A percentile compares a stretch with the other conserved stretches of the same genome.
phyloP scores from a whole-genome alignment of 2,888 invertebrate genomes.

The Suillia variegata region DNA sequence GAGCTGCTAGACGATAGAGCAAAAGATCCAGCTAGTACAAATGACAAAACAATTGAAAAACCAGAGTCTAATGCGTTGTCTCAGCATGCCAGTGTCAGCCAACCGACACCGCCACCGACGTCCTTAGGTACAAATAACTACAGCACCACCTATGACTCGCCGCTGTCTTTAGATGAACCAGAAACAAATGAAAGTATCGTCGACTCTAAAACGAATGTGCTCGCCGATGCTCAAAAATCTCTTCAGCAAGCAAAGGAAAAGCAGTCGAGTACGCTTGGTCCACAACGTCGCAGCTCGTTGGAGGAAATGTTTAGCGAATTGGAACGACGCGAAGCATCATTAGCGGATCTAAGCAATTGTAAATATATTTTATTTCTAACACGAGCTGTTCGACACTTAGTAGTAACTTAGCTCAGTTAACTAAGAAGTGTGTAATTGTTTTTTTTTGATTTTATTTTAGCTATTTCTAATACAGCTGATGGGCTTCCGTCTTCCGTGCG shows the following conservation, averaged over 20 bases:
- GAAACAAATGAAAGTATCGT: slow-evolving; percentile 13
- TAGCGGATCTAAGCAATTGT: neutral
- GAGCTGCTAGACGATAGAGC: slow-evolving; percentile 43
- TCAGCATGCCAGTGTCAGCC: neutral
- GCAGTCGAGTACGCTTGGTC: neutral
- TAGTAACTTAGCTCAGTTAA: no score
- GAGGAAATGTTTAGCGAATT: slow-evolving; percentile 15
- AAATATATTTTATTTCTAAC: neutral
- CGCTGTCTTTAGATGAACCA: slow-evolving; percentile 1
- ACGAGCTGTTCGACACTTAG: no score
- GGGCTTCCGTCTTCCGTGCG: no score
- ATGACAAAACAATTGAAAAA: neutral
- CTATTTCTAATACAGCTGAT: no score
- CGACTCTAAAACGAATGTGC: slow-evolving; percentile 32
- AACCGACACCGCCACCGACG: neutral
- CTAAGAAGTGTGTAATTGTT: no score
- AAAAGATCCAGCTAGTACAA: neutral
- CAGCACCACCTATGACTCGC: slow-evolving; percentile 5
- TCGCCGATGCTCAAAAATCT: slow-evolving; percentile 10
- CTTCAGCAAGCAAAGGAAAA: neutral
- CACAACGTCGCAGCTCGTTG: slow-evolving; percentile 10
- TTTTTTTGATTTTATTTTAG: no score
- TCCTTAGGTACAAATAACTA: neutral
- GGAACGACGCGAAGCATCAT: neutral
- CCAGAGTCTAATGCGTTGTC: neutral